These are phyloP conservation scores for Zeuzera pyrina DNA, from an alignment of 2,888 invertebrate species.

Conservation along the genomic window DNA sequence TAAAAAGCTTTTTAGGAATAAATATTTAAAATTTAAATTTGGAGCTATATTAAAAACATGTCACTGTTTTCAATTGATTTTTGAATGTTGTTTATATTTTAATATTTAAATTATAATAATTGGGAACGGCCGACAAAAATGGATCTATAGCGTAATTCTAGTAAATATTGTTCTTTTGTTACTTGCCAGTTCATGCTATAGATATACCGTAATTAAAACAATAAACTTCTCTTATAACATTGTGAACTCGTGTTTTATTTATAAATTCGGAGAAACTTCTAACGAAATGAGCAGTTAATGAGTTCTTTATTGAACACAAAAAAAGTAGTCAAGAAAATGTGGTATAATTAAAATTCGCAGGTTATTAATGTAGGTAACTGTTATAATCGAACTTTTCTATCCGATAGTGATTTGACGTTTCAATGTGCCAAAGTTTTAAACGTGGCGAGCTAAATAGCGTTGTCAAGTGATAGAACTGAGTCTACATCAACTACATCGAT, in stretches of 20 bases:
- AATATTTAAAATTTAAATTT: constrained; percentile 45
- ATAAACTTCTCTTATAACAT: constrained; percentile 73
- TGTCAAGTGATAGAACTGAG: too few species aligned
- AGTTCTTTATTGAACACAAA: too few species aligned
- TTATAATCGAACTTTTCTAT: too few species aligned
- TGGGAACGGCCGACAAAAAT: constrained; percentile 53
- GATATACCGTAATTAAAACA: constrained; percentile 70
- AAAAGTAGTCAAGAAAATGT: too few species aligned
- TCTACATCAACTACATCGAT: too few species aligned
- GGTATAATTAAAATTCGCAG: too few species aligned
- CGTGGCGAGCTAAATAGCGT: too few species aligned
- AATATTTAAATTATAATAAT: constrained; percentile 36
- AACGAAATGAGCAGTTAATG: too few species aligned
- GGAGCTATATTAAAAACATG: constrained; percentile 33
- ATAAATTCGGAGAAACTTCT: too few species aligned
- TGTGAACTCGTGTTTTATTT: constrained; percentile 30
- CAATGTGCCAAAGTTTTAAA: too few species aligned
- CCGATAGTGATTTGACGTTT: too few species aligned
- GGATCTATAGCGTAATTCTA: constrained; percentile 64
- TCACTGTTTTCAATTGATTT: constrained; percentile 38
- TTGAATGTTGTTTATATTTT: constrained; percentile 17
- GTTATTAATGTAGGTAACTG: too few species aligned
- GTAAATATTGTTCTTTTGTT: constrained; percentile 62
- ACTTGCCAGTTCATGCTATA: constrained; percentile 72
- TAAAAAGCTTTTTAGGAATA: constrained; percentile 49